Evolutionary conservation across 1,140 invertebrate genomes (phyloP).

Genomic region (Drosophila sp.): DNA sequence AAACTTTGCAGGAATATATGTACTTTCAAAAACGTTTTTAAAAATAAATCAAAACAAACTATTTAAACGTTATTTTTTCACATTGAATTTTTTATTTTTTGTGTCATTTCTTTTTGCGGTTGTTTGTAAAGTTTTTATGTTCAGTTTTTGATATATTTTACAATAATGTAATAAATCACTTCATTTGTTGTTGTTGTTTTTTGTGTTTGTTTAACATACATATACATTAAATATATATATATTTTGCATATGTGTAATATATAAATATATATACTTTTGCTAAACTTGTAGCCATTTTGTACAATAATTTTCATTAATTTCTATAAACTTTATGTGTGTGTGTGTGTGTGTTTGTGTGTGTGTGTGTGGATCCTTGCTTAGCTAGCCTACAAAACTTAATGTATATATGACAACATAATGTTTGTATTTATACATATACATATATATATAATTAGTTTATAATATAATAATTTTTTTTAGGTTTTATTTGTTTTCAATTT

Average conservation of each 20-base stretch:
- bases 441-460: slow-evolving; percentile 54
- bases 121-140: slow-evolving; percentile 54
- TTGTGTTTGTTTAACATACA: slow-evolving; percentile 55
- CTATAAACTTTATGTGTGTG: slow-evolving; percentile 68
- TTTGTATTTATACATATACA: slow-evolving; percentile 26
- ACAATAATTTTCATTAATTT: slow-evolving; percentile 78
- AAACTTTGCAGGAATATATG: slow-evolving; percentile 74
- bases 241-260: slow-evolving; percentile 36
- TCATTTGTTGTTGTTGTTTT: slow-evolving; percentile 62
- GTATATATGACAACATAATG: slow-evolving; percentile 78
- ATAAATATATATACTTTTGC: slow-evolving; percentile 33
- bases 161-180: slow-evolving; percentile 82
- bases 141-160: slow-evolving; percentile 76
- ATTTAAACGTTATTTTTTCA: slow-evolving; percentile 59
- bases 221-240: slow-evolving; percentile 61
- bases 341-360: slow-evolving; percentile 43
- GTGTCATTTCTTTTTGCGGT: slow-evolving; percentile 64
- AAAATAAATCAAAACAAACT: slow-evolving; percentile 18
- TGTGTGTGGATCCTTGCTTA: slow-evolving; percentile 33
- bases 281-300: slow-evolving; percentile 63
- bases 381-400: slow-evolving; percentile 70
- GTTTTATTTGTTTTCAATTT: slow-evolving; percentile 52
- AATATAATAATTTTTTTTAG: slow-evolving; percentile 39
- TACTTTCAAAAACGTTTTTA: slow-evolving; percentile 77
- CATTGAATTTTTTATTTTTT: slow-evolving; percentile 79